Percentiles rank a stretch among this genome's conserved stretches.
These are phyloP conservation scores for Caenorhabditis auriculariae DNA, from an alignment of 2,888 invertebrate genomes.

Conservation along the genomic window DNA sequence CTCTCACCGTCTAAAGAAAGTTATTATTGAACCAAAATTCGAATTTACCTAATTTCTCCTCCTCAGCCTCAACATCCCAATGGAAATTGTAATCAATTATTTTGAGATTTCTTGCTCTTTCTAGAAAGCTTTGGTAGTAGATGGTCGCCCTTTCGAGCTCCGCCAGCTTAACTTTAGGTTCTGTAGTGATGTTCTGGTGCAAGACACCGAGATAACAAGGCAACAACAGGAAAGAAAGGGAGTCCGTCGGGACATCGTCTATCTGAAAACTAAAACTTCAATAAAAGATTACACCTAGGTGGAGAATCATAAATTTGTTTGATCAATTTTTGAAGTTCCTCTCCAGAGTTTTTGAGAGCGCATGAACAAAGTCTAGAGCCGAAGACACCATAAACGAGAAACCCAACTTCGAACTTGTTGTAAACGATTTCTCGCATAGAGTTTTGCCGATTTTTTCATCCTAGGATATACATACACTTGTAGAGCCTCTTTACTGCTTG, in stretches of 20 bases:
- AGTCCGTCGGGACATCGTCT: constrained; percentile 37
- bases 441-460: too few relatives aligned
- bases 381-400: too few relatives aligned
- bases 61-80: constrained; percentile 35
- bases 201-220: constrained; percentile 50
- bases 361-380: too few relatives aligned
- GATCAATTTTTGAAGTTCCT: too few relatives aligned
- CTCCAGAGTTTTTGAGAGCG: too few relatives aligned
- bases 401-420: too few relatives aligned
- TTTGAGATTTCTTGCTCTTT: constrained; percentile 33
- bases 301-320: too few relatives aligned
- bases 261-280: constrained; percentile 18
- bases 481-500: too few relatives aligned
- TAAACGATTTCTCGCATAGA: too few relatives aligned
- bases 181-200: constrained; percentile 32
- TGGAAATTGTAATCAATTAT: constrained; percentile 39
- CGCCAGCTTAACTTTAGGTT: constrained; percentile 25
- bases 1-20: neutral
- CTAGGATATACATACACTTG: too few relatives aligned
- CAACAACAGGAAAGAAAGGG: constrained; percentile 48
- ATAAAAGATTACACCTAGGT: too few relatives aligned
- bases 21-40: neutral
- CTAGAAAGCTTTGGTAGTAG: constrained; percentile 47
- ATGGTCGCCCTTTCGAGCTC: constrained; percentile 33
- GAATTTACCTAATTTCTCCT: neutral